These are phyloP conservation scores for Drosophila tropicalis DNA, from an alignment of 1,140 invertebrate genomes.

Conservation along the genomic window DNA sequence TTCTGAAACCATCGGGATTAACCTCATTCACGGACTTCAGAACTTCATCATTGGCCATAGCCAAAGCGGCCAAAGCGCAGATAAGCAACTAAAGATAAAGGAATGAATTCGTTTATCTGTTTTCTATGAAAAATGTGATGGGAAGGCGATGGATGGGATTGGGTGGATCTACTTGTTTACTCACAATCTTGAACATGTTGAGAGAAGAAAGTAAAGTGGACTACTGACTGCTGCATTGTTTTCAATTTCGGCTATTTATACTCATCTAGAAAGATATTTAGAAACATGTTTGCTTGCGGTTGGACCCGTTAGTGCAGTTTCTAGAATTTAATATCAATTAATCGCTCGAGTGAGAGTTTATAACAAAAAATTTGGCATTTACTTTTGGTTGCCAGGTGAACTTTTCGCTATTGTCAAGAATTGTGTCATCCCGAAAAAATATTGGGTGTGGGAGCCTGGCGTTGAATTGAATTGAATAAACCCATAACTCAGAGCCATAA, in stretches of 20 bases:
- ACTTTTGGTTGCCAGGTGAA: background rate
- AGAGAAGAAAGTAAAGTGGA: conserved; percentile 24
- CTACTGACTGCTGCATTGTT: conserved; percentile 35
- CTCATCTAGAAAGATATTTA: background rate
- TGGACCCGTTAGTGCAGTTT: conserved; percentile 8
- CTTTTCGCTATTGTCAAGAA: conserved; percentile 5
- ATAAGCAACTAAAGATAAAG: conserved; percentile 37
- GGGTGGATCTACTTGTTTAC: conserved; percentile 18
- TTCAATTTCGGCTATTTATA: conserved; percentile 29
- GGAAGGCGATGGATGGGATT: too few relatives aligned
- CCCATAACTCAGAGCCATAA: conserved; percentile 18
- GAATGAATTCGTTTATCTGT: conserved; percentile 17
- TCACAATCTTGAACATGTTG: conserved; percentile 61
- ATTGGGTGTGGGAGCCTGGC: conserved; percentile 17
- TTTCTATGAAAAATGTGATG: conserved; percentile 8
- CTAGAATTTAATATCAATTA: conserved; percentile 12
- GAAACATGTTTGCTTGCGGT: conserved; percentile 5
- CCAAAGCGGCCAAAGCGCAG: conserved; percentile 42
- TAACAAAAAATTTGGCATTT: conserved; percentile 15
- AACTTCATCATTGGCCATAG: conserved; percentile 60
- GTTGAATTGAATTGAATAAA: background rate
- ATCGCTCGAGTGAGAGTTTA: background rate
- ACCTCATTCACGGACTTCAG: conserved; percentile 60
- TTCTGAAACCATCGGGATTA: conserved; percentile 82
- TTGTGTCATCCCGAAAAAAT: conserved; percentile 9